Evolutionary conservation across 2,888 invertebrate genomes (phyloP).

Genomic region (Platycnemis pennipes): DNA sequence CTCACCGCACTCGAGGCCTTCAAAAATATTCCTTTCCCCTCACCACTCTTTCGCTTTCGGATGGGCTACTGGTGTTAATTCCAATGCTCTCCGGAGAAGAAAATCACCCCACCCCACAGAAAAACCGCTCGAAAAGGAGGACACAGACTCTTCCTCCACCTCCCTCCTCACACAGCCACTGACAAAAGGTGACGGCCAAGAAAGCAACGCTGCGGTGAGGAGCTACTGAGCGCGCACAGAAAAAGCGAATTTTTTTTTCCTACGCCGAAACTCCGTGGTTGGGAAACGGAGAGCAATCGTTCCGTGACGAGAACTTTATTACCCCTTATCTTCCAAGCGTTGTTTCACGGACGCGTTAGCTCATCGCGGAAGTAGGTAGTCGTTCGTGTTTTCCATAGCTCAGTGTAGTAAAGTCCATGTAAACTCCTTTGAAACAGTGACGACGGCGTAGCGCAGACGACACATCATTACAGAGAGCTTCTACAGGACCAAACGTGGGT

Average conservation of each 20-base stretch:
- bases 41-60: not conserved
- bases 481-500: too few species aligned
- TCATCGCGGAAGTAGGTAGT: not conserved
- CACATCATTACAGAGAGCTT: too few species aligned
- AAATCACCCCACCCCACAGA: not conserved
- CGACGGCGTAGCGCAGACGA: too few species aligned
- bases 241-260: not conserved
- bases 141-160: not conserved
- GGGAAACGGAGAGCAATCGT: not conserved
- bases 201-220: not conserved
- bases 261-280: not conserved
- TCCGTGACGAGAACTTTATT: not conserved
- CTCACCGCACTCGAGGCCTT: not conserved
- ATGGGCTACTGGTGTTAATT: not conserved
- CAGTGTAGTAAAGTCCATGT: not conserved
- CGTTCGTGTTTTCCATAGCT: not conserved
- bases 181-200: not conserved
- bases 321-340: not conserved
- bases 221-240: not conserved
- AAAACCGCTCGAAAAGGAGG: not conserved
- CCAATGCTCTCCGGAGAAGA: not conserved
- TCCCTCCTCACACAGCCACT: not conserved
- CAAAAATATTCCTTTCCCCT: not conserved
- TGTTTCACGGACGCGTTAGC: not conserved
- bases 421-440: too few species aligned